Conservation (phyloP, 2,797 vertebrate genomes). For the Oreochromis mossambicus region DNA sequence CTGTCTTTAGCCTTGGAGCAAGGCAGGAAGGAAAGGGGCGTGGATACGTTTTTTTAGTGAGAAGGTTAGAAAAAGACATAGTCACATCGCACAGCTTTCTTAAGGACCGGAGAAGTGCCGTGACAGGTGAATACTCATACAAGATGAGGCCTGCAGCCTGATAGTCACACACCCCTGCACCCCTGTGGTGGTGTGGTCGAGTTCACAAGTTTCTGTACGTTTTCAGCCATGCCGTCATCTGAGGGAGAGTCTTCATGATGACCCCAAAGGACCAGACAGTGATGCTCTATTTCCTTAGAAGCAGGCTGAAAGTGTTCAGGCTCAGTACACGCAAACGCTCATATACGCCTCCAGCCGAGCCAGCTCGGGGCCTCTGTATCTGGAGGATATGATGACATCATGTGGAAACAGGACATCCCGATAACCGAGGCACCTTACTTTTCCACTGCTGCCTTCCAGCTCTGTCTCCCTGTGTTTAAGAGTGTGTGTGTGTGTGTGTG, state of each 20-base stretch:
- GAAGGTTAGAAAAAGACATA: constrained; percentile 4
- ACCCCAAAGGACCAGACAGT: not conserved
- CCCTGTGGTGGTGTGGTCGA: not conserved
- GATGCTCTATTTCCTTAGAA: not conserved
- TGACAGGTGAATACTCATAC: not conserved
- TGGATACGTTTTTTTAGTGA: constrained; percentile 2
- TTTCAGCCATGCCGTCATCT: not conserved
- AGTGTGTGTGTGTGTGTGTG: not conserved
- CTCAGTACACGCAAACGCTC: not conserved
- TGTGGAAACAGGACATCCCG: constrained; percentile 76
- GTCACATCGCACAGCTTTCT: not conserved
- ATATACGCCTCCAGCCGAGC: not conserved
- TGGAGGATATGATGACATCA: constrained; percentile 70
- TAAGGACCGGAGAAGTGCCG: not conserved
- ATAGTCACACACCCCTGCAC: not conserved
- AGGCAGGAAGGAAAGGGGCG: constrained; percentile 71
- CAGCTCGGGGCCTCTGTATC: constrained; percentile 25
- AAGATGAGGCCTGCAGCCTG: not conserved
- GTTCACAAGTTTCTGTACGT: not conserved
- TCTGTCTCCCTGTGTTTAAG: not conserved
- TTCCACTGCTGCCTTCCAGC: constrained; percentile 49
- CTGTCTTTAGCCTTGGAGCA: constrained; percentile 65
- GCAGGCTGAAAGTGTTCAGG: not conserved
- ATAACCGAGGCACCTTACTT: constrained; percentile 69
- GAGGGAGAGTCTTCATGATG: not conserved